phyloP scores from a whole-genome alignment of 2,888 invertebrate genomes.

The Tetranychus piercei region DNA sequence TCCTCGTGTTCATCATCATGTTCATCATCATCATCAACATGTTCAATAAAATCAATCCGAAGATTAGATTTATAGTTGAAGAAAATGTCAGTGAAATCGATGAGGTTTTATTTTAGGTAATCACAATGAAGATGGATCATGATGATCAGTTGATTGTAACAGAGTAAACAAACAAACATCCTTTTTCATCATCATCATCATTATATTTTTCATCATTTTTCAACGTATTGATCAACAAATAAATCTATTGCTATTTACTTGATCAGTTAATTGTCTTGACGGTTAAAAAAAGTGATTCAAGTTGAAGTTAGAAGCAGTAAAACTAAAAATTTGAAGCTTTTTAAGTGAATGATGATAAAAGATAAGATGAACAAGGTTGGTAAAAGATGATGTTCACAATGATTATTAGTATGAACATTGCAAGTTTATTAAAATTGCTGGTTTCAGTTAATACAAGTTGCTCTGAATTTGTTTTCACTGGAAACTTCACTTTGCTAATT shows the following conservation, averaged over 20 bases:
- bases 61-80: too few species aligned
- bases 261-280: neutral
- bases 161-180: neutral
- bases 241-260: neutral
- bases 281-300: neutral
- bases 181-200: neutral
- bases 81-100: neutral
- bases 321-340: neutral
- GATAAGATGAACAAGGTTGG: too few species aligned
- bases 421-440: neutral
- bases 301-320: neutral
- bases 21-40: neutral
- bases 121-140: neutral
- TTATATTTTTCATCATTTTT: neutral
- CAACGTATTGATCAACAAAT: neutral
- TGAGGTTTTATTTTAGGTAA: neutral
- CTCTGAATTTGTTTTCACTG: neutral
- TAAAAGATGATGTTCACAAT: neutral
- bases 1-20: neutral
- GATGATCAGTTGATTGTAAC: neutral
- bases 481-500: neutral
- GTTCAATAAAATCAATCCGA: too few species aligned
- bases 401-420: too few species aligned
- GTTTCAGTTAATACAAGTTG: neutral
- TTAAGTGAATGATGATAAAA: neutral